Evolutionary conservation across 2,797 vertebrate species (phyloP), one percentile per base, ranked within the genome.

Genomic region (Oreonectes daqikongensis): DNA sequence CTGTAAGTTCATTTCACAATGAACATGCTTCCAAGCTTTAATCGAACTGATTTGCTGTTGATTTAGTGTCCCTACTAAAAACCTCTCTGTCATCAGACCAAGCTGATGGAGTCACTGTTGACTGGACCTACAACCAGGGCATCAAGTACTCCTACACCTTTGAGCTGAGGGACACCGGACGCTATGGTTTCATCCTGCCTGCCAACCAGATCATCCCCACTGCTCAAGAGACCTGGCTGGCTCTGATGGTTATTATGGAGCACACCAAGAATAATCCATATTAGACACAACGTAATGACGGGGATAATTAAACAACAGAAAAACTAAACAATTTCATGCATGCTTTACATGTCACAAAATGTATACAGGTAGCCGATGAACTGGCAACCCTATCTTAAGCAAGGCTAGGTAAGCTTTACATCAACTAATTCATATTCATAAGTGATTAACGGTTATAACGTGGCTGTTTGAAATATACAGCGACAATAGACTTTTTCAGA

Each of bases 81-180:
- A 38, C 46, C 18, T 63, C 38, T 11, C 1, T 48, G 4, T 38
- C 44, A 40, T 2, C 71, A 99, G 97, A 99, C 77, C 89, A 89
- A 90, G 96, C 96, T 0, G 97, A 96, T 0, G 97, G 97, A 0
- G 53, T 4, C 64, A 95, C 91, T 65, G 4, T 97, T 0, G 97
- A 99, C 93, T 99, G 97, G 97, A 91, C 95, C 30, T 99, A 99
- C 79, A 61, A 91, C 14, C 92, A 96, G 75, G 96, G 96, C 64
- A 96, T 99, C 78, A 98, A 97, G 78, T 97, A 97, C 72, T 97
- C 97, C 28, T 98, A 91, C 85, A 95, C 94, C 72, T 98, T 98
- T 0, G 97, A 99, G 92, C 93, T 99, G 84, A 88, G 97, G 73
- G 97, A 99, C 85, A 96, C 93, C 0, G 96, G 97, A 4, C 74